Evolutionary conservation across 2,888 invertebrate species (phyloP).

Genomic region (Calameuta idolon): DNA sequence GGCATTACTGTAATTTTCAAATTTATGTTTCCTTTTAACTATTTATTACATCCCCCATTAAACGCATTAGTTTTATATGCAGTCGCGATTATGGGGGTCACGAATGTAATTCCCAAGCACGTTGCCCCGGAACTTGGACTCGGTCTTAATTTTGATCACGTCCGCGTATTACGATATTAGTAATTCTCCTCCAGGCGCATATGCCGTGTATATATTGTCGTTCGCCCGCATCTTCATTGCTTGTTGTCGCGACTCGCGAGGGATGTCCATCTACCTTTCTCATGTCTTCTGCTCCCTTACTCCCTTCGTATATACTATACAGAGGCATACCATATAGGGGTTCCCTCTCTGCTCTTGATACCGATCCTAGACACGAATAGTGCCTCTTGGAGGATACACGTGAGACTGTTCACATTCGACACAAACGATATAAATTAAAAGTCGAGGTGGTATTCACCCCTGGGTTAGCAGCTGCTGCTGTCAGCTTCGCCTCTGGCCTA

Average conservation of each 20-base stretch:
- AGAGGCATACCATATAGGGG: slow-evolving; percentile 1
- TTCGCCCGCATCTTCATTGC: slow-evolving; percentile 57
- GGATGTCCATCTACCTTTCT: neutral
- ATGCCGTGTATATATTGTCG: slow-evolving; percentile 57
- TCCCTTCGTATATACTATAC: neutral
- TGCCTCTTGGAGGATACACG: neutral
- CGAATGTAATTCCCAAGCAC: neutral
- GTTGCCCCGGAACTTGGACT: neutral
- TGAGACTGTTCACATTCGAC: neutral
- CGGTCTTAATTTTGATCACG: slow-evolving; percentile 10
- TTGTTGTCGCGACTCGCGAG: slow-evolving; percentile 3
- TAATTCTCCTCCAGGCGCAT: slow-evolving; percentile 41
- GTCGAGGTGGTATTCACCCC: neutral
- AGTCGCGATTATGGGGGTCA: neutral
- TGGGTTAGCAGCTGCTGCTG: neutral
- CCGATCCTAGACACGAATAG: neutral
- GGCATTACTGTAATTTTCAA: neutral
- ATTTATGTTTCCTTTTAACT: neutral
- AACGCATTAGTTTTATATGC: neutral
- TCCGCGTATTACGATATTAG: slow-evolving; percentile 59
- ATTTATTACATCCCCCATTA: neutral
- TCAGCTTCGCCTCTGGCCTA: neutral
- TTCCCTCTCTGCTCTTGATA: neutral
- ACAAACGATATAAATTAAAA: neutral
- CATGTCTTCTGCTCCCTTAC: neutral